Base-by-base conservation (phyloP, 2,797 vertebrate genomes). In the Enteromius trimaculatus region DNA sequence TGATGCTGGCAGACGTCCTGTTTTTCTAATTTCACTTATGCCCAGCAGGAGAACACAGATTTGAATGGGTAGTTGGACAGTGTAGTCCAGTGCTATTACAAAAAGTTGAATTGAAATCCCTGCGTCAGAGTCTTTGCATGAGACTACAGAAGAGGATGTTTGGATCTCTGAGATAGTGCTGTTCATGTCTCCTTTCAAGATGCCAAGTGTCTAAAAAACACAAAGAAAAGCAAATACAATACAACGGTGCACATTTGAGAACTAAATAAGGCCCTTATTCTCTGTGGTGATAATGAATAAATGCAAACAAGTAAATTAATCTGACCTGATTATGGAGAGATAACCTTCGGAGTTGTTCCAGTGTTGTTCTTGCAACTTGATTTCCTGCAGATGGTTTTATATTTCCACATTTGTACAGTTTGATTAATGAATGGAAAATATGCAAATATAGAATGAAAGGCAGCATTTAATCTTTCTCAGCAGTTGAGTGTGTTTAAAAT, bases 11-110 rank as follows among this genome's bases (percentile, higher is more conserved):
- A 55, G 75, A 8, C 2, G 10, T 55, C 29, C 74, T 9, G 19
- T 29, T 44, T n/a, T n/a, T 13, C 23, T 62, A n/a, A 16, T 1
- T 4, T 16, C 62, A 8, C 14, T 77, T 10, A n/a, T 31, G 16
- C n/a, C 39, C 17, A 26, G 29, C 26, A 26, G 49, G 66, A 85
- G 79, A 39, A 47, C 79, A 16, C 83, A 77, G 55, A 81, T 62
- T 23, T 81, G 55, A 11, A 81, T 11, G 7, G 71, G 78, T 3
- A 81, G 16, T 39, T 49, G n/a, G 10, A 76, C 10, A 34, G 39
- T 19, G 44, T 13, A 23, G 1, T 26, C 3, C n/a, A 77, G 55
- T 31, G 49, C 6, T 16, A 26, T 17, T 10, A 21, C 2, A 58
- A 3, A 6, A 75, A 11, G 1, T 3, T 2, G 3, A 85, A 69